Percentiles rank a stretch among this genome's conserved stretches.
Conservation (phyloP, 2,113 vertebrate species). For the Erythrolamprus reginae region DNA sequence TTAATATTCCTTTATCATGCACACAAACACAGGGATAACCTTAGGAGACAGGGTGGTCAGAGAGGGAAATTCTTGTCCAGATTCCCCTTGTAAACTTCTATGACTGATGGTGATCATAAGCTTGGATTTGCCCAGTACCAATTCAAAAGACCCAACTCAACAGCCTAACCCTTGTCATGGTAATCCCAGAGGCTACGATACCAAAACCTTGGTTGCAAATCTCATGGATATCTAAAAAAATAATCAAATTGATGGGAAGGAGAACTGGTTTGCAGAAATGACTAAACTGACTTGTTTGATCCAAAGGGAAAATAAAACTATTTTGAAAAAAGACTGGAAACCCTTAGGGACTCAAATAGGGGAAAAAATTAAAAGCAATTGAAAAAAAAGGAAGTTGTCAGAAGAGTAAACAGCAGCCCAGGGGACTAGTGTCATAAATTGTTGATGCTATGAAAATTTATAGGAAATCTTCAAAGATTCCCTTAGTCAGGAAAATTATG, state of each 20-base stretch:
- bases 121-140: not conserved
- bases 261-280: not conserved
- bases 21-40: not conserved
- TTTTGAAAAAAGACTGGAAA: too few species aligned
- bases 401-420: not conserved
- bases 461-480: not conserved
- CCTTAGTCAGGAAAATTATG: not conserved
- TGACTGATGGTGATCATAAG: not conserved
- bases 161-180: not conserved
- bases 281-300: too few species aligned
- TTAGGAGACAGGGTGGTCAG: not conserved
- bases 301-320: too few species aligned
- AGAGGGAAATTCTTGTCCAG: not conserved
- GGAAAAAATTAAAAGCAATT: too few species aligned
- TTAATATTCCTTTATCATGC: not conserved
- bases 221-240: not conserved
- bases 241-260: not conserved
- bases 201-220: too few species aligned
- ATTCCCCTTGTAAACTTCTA: not conserved
- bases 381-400: not conserved
- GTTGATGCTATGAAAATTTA: not conserved
- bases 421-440: not conserved
- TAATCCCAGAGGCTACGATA: not conserved
- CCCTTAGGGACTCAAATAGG: too few species aligned
- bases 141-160: not conserved